A percentile compares a stretch with the other conserved stretches of the same genome.
Evolutionary conservation across 2,888 invertebrate genomes (phyloP).

Genomic region (Tenodera sinensis): DNA sequence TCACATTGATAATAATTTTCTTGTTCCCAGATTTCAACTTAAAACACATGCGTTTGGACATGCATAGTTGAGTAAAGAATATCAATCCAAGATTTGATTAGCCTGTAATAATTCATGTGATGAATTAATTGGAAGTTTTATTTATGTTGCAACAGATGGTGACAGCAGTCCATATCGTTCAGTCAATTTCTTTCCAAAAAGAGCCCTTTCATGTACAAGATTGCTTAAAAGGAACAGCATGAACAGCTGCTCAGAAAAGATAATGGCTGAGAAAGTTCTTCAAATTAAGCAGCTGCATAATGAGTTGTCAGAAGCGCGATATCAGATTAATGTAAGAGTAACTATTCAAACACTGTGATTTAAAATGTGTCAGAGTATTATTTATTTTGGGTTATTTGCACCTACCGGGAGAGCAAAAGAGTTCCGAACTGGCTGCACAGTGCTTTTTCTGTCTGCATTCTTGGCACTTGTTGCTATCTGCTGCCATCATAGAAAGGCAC

Average conservation of each 20-base stretch:
- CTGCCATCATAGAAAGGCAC: too few relatives aligned
- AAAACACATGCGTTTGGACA: too few relatives aligned
- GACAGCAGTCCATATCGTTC: conserved; percentile 12
- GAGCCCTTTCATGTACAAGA: neutral
- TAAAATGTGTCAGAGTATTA: neutral
- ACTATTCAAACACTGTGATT: neutral
- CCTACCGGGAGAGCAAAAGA: too few relatives aligned
- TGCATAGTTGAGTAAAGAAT: too few relatives aligned
- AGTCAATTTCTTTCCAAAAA: neutral
- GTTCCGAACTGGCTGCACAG: too few relatives aligned
- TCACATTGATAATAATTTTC: too few relatives aligned
- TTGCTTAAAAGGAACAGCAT: conserved; percentile 32
- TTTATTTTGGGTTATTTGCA: neutral
- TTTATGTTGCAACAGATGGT: neutral
- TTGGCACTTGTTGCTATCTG: too few relatives aligned
- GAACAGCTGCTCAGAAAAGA: conserved; percentile 55
- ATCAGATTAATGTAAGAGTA: conserved; percentile 63
- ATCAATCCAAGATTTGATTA: too few relatives aligned
- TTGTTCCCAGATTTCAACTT: too few relatives aligned
- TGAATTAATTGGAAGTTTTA: neutral
- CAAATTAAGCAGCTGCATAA: conserved; percentile 74
- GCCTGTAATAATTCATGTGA: neutral
- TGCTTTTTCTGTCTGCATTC: too few relatives aligned
- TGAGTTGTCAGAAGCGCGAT: conserved; percentile 74
- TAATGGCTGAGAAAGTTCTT: conserved; percentile 72